Evolutionary conservation across 2,888 invertebrate species (phyloP).

Genomic region (Luperina nickerlii): DNA sequence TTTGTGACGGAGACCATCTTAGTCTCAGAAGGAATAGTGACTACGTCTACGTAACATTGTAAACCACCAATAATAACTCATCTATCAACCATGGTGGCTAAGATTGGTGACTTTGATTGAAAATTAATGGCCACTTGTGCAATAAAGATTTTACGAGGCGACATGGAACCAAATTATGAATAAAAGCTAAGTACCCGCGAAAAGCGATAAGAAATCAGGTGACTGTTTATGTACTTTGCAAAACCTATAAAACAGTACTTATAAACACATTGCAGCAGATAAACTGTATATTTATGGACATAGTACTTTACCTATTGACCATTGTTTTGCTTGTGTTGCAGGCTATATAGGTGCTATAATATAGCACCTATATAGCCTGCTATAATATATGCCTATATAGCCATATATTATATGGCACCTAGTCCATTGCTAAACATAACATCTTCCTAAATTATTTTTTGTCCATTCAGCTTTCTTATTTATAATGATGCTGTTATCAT

Average conservation of each 20-base stretch:
- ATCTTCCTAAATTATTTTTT: neutral
- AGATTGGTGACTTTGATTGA: neutral
- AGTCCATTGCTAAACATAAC: too few relatives aligned
- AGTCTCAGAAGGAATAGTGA: too few relatives aligned
- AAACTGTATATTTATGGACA: neutral
- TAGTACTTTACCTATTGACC: neutral
- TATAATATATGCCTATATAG: too few relatives aligned
- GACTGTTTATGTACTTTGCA: slow-evolving; percentile 14
- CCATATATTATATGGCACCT: too few relatives aligned
- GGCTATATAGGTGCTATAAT: neutral
- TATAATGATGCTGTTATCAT: neutral
- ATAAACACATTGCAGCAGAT: slow-evolving; percentile 18
- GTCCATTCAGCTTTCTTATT: neutral
- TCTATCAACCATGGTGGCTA: neutral
- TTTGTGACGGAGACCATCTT: neutral
- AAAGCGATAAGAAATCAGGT: slow-evolving; percentile 36
- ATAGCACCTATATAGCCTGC: too few relatives aligned
- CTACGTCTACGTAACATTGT: neutral
- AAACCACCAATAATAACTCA: neutral
- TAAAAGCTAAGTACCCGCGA: slow-evolving; percentile 43
- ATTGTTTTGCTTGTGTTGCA: neutral
- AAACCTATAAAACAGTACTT: slow-evolving; percentile 23
- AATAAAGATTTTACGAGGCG: slow-evolving; percentile 28
- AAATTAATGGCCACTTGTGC: neutral
- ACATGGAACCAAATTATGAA: slow-evolving; percentile 22